Conservation (phyloP, 2,797 vertebrate species). For the Atherinosoma microstoma region DNA sequence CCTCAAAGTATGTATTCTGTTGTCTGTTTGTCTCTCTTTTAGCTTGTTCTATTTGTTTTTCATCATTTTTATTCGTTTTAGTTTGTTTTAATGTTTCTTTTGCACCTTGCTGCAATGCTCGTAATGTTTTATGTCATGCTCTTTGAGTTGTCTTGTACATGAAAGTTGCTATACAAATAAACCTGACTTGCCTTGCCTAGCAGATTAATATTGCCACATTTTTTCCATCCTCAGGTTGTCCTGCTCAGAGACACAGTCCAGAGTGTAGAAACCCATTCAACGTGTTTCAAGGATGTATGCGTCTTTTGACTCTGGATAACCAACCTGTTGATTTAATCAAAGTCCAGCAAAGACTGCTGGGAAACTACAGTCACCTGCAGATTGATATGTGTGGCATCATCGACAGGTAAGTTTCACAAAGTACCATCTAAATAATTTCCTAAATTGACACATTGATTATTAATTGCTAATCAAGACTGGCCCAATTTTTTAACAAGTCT, state of each 20-base stretch:
- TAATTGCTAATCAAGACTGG: background rate
- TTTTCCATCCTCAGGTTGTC: constrained; percentile 85
- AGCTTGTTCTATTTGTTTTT: no score
- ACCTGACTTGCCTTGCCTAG: no score
- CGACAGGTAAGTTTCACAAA: constrained; percentile 85
- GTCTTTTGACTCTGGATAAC: constrained; percentile 83
- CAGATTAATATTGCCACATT: background rate
- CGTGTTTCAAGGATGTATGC: constrained; percentile 94
- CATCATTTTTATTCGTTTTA: no score
- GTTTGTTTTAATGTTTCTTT: no score
- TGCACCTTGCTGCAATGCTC: no score
- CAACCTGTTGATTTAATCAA: constrained; percentile 88
- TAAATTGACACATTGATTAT: background rate
- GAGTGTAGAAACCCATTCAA: constrained; percentile 84
- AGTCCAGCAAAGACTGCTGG: constrained; percentile 88
- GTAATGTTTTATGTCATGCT: no score
- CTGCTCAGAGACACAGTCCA: constrained; percentile 69
- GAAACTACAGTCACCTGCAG: constrained; percentile 92
- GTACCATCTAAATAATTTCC: background rate
- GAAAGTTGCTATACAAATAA: no score
- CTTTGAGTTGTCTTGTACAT: no score
- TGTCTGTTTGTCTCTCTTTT: no score
- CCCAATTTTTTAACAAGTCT: background rate
- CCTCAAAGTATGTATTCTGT: background rate
- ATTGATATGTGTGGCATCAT: constrained; percentile 94